Evolutionary conservation across 53 echinoderm and acorn worm species (phyloP).

Genomic region (Paelopatides confundens): DNA sequence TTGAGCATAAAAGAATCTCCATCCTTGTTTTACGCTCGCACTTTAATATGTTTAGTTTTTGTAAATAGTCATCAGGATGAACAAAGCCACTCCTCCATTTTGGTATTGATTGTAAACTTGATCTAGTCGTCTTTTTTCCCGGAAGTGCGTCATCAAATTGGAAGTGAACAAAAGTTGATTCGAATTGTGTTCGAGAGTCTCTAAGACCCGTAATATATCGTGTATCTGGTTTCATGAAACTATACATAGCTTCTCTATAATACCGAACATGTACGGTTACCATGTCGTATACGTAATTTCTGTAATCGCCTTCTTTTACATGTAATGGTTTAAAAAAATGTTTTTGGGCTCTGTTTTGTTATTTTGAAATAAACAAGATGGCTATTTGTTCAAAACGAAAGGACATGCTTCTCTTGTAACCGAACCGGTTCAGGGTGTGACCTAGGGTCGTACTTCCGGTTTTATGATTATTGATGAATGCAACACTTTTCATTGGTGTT

Average conservation of each 20-base stretch:
- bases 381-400: constrained; percentile 74
- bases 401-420: constrained; percentile 56
- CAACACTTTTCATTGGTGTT: constrained; percentile 55
- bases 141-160: no score
- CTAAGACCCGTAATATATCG: constrained; percentile 69
- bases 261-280: no score
- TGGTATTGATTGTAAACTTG: constrained; percentile 73
- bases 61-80: no score
- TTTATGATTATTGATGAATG: constrained; percentile 82
- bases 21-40: constrained; percentile 62
- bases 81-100: constrained; percentile 72
- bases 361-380: constrained; percentile 65
- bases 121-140: no score
- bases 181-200: no score
- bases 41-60: no score
- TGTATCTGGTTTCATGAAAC: constrained; percentile 79
- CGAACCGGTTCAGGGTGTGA: no score
- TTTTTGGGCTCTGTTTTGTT: constrained; percentile 49
- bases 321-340: constrained; percentile 77
- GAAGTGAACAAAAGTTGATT: no score
- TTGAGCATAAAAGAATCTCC: constrained; percentile 69
- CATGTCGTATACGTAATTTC: no score
- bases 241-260: constrained; percentile 65
- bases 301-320: no score
- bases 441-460: constrained; percentile 79